Conservation (phyloP, 1,140 invertebrate genomes). For the Neomicropteryx cornuta region DNA sequence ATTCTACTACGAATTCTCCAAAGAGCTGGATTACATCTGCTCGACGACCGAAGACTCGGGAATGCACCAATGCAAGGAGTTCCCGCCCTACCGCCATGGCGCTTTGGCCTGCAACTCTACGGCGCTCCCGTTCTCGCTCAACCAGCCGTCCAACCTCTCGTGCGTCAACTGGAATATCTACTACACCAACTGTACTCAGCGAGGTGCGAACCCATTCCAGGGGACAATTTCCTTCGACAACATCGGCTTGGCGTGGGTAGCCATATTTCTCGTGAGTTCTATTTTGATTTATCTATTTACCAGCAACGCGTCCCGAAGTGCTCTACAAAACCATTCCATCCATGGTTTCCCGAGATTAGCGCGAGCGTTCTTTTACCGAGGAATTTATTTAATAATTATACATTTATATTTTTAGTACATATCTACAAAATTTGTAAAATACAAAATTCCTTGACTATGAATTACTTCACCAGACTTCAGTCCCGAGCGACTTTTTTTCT, state of each 20-base stretch:
- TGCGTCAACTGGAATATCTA: slow-evolving; percentile 99
- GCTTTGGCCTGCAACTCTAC: slow-evolving; percentile 55
- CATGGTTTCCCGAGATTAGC: no score
- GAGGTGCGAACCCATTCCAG: slow-evolving; percentile 95
- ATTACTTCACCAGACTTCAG: no score
- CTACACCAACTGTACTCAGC: slow-evolving; percentile 87
- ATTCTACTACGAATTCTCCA: slow-evolving; percentile 69
- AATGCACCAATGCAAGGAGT: slow-evolving; percentile 83
- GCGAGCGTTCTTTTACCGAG: no score
- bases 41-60: slow-evolving; percentile 86
- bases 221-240: slow-evolving; percentile 99
- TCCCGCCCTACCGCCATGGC: slow-evolving; percentile 69
- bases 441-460: no score
- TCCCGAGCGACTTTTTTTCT: no score
- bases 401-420: no score
- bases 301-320: no score
- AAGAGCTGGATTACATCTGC: slow-evolving; percentile 96
- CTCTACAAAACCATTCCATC: no score
- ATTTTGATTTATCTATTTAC: slow-evolving; percentile 4
- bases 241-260: slow-evolving; percentile 98
- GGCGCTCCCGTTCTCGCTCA: slow-evolving; percentile 37
- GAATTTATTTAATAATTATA: no score
- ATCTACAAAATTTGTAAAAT: no score
- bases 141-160: slow-evolving; percentile 46
- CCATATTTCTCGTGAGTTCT: slow-evolving; percentile 96